Evolutionary conservation across 2,797 vertebrate genomes (phyloP).

Genomic region (Lemur catta): DNA sequence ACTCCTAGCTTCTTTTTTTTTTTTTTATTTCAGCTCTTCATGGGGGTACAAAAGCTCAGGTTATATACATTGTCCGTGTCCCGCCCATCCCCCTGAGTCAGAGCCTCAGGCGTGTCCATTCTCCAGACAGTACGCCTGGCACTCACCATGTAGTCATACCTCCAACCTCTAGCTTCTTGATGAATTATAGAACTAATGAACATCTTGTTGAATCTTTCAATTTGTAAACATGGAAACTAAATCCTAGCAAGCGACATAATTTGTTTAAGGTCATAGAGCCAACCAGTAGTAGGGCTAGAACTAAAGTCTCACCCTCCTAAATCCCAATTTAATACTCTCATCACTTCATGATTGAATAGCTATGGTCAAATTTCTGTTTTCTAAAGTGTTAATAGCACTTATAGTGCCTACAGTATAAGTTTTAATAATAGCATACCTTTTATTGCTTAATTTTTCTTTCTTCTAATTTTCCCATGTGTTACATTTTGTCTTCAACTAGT

Average conservation of each 20-base stretch:
- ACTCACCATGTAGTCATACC: no score
- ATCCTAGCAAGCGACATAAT: neutral
- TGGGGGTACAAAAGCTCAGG: no score
- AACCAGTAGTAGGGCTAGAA: neutral
- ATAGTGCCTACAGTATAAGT: neutral
- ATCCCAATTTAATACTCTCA: neutral
- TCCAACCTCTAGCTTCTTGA: neutral
- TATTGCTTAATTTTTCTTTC: neutral
- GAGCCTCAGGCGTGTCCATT: no score
- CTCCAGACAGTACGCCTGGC: no score
- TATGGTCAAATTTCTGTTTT: neutral
- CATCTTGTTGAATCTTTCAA: neutral
- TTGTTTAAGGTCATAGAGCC: neutral
- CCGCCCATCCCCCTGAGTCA: no score
- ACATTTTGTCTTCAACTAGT: neutral
- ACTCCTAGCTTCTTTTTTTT: neutral
- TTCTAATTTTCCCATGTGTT: neutral
- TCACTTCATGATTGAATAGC: neutral
- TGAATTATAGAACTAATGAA: neutral
- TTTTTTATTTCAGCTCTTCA: no score
- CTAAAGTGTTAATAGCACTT: neutral
- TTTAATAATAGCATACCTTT: neutral
- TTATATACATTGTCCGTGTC: no score
- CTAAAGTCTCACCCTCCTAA: neutral
- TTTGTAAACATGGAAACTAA: constrained; percentile 15